phyloP scores from a whole-genome alignment of 2,113 vertebrate species.

The Archilochus colubris region DNA sequence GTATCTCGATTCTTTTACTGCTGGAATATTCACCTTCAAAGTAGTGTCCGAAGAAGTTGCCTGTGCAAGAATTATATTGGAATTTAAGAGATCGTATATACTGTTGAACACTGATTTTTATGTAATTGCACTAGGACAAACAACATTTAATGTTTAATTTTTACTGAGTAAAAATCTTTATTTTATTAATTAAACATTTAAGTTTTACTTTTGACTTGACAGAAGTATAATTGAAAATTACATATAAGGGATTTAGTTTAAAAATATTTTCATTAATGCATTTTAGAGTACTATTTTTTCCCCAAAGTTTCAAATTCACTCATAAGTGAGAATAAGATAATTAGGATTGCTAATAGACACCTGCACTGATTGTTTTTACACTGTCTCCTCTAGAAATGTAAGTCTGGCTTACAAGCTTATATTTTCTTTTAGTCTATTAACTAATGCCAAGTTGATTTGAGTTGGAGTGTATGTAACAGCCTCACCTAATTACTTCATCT shows the following conservation, averaged over 20 bases:
- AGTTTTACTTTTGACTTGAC: not conserved
- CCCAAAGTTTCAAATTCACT: not conserved
- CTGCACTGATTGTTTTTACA: not conserved
- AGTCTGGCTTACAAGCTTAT: not conserved
- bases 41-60: not conserved
- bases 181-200: no score
- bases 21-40: not conserved
- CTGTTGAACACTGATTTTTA: not conserved
- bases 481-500: conserved; percentile 15
- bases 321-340: not conserved
- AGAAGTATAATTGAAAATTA: not conserved
- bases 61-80: not conserved
- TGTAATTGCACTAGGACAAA: not conserved
- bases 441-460: not conserved
- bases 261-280: not conserved
- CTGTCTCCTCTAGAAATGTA: not conserved
- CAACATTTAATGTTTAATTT: not conserved
- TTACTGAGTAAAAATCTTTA: no score
- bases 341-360: not conserved
- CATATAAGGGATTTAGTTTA: not conserved
- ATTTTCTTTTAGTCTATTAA: conserved; percentile 6
- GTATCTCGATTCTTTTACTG: not conserved
- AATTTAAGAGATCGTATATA: not conserved
- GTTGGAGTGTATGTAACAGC: not conserved
- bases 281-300: not conserved